Base-by-base conservation (phyloP, 2,888 invertebrate species). In the Troglohyphantes excavatus region DNA sequence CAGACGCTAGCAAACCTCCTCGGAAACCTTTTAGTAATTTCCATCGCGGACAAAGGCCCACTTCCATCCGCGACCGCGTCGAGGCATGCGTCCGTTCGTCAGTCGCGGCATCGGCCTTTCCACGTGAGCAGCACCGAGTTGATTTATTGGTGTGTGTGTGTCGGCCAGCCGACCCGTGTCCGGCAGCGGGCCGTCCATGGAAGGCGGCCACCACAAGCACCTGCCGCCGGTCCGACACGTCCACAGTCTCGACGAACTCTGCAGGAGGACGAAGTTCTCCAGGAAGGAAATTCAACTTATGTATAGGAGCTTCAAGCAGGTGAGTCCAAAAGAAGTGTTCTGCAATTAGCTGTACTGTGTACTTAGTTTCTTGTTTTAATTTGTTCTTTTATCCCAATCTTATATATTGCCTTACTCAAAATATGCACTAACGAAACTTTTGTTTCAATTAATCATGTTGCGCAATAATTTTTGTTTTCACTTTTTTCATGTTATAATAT, bases 291-390 rank as follows among this genome's bases (percentile, higher is more conserved):
- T 94, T 61, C 94, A 94, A 92, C 93, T 93, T 63, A 94, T 94
- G 94, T 94, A 94, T 92, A 91, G 94, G 84, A 94, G 94, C 39
- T 94, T 94, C 92, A 94, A 94, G 92, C 94, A 94, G 93, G 94
- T 94, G 91, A 65, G 43, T 65, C n/a, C n/a, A n/a, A n/a, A n/a
- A n/a, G n/a, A n/a, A n/a, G n/a, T n/a, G n/a, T n/a, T n/a, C n/a
- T n/a, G n/a, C n/a, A n/a, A n/a, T n/a, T n/a, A n/a, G n/a, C n/a
- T n/a, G n/a, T n/a, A n/a, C n/a, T n/a, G n/a, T n/a, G n/a, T n/a
- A n/a, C n/a, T n/a, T n/a, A n/a, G n/a, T n/a, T n/a, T n/a, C n/a
- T n/a, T n/a, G n/a, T n/a, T n/a, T n/a, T n/a, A n/a, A n/a, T n/a
- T n/a, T n/a, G n/a, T n/a, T n/a, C n/a, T n/a, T n/a, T n/a, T n/a